Conservation (phyloP, 2,888 invertebrate species). For the Merodon equestris region DNA sequence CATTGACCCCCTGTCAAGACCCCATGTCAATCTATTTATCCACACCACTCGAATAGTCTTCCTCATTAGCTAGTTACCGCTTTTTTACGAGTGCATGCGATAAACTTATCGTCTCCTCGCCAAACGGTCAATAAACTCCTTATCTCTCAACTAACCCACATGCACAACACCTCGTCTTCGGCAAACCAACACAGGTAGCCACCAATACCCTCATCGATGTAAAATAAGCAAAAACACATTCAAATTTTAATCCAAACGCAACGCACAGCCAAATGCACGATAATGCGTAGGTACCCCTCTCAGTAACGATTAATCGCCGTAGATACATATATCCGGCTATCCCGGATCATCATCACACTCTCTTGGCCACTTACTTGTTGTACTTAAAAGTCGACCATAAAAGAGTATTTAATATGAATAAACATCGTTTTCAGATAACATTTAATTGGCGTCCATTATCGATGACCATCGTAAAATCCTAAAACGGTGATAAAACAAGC, state of each 20-base stretch:
- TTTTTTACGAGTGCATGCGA: conserved; percentile 26
- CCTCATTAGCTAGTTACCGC: conserved; percentile 20
- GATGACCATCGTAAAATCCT: conserved; percentile 61
- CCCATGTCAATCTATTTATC: no score
- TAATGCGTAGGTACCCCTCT: conserved; percentile 31
- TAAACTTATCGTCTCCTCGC: conserved; percentile 13
- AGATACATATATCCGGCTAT: background rate
- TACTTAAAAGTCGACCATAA: conserved; percentile 43
- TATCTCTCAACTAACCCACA: background rate
- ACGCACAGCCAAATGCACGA: conserved; percentile 14
- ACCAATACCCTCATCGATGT: conserved; percentile 32
- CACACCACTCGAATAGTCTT: background rate
- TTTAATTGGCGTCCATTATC: conserved; percentile 62
- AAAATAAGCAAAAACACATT: conserved; percentile 24
- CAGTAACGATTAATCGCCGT: no score
- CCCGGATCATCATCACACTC: conserved; percentile 42
- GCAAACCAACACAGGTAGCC: conserved; percentile 50
- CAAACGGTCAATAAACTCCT: conserved; percentile 9
- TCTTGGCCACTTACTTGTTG: no score
- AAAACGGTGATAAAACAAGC: conserved; percentile 60
- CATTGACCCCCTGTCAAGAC: no score
- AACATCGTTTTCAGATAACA: conserved; percentile 59
- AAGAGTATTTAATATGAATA: conserved; percentile 59
- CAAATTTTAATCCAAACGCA: conserved; percentile 50
- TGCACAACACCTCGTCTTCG: conserved; percentile 1